Evolutionary conservation across 53 echinoderm and acorn worm species (phyloP), one percentile per base, ranked within the genome.

Genomic region (Henricia sp.): DNA sequence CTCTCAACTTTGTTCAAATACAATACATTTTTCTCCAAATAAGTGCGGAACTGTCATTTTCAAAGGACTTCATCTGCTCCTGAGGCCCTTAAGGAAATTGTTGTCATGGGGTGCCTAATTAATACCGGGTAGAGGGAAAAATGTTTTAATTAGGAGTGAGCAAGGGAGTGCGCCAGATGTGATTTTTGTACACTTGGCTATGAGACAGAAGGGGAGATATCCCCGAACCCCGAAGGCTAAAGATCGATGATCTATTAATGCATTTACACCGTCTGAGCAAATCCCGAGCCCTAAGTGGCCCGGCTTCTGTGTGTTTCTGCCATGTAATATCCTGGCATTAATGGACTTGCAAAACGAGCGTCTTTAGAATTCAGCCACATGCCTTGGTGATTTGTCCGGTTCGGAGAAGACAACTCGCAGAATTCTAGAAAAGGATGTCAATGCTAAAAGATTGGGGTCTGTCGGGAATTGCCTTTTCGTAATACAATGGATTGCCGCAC

Each of bases 191-290:
- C n/a, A n/a, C n/a, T n/a, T n/a, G n/a, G n/a, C n/a, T n/a, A n/a
- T n/a, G n/a, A n/a, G n/a, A n/a, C n/a, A n/a, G n/a, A n/a, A n/a
- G n/a, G n/a, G n/a, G n/a, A n/a, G n/a, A n/a, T n/a, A n/a, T n/a
- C n/a, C n/a, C n/a, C n/a, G n/a, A n/a, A n/a, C n/a, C n/a, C 34
- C 21, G 52, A 23, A 52, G n/a, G 14, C 27, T 54, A 35, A 52
- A 54, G 73, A 76, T 76, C 76, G 46, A 76, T 59, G 76, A 40
- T 76, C 59, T 59, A 76, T 41, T 59, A 59, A 46, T n/a, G 57
- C 76, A 37, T 58, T 57, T 76, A 76, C 42, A 24, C 57, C 59
- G 44, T 76, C 76, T 17, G 76, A 20, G 76, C 76, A 76, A 76
- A 76, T 59, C n/a, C n/a, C 20, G 27, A 12, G 10, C 24, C 32